Conservation (phyloP, 2,888 invertebrate species). For the Tipula vernalis region DNA sequence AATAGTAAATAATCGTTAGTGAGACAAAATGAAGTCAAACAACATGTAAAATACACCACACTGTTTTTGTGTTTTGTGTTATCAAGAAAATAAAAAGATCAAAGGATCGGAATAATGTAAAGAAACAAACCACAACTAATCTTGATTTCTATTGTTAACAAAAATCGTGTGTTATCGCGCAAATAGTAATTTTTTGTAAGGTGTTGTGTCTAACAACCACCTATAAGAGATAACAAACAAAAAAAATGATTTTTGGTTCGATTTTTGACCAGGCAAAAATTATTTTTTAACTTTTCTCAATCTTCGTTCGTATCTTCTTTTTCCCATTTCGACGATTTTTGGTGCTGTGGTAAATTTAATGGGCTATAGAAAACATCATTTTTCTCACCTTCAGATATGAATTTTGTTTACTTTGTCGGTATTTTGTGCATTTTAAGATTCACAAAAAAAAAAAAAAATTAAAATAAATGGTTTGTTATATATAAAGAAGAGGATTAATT, state of each 20-base stretch:
- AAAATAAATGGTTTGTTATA: not conserved
- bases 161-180: not conserved
- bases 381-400: not conserved
- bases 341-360: not conserved
- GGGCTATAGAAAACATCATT: not conserved
- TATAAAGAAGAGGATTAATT: not conserved
- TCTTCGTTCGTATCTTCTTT: not conserved
- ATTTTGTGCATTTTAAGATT: not conserved
- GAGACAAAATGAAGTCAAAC: not conserved
- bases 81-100: not conserved
- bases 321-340: not conserved
- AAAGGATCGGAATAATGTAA: not conserved
- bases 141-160: not conserved
- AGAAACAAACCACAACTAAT: not conserved
- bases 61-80: not conserved
- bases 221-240: not conserved
- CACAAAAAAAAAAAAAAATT: not conserved
- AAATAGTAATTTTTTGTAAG: not conserved
- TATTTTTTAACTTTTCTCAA: not conserved
- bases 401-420: not conserved
- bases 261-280: not conserved
- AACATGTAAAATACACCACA: not conserved
- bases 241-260: not conserved
- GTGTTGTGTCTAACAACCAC: not conserved
- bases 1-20: not conserved